Conservation (phyloP, 2,888 invertebrate genomes). For the Schizotus pectinicornis region DNA sequence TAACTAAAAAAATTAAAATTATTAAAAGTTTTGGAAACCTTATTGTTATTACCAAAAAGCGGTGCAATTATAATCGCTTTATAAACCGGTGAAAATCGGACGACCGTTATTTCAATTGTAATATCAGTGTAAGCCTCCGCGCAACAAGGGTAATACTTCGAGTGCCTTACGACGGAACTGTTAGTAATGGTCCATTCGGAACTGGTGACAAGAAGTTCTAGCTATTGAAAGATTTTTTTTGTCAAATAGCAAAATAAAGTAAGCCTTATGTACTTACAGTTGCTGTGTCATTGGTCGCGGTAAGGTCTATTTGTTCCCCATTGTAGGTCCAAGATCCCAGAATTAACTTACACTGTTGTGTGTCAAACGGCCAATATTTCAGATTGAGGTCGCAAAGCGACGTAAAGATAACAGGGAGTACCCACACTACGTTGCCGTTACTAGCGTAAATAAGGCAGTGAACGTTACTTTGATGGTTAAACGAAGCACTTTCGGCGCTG, state of each 20-base stretch:
- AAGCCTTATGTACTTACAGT: conserved; percentile 9
- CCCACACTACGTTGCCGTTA: conserved; percentile 67
- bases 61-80: conserved; percentile 68
- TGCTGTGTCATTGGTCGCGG: conserved; percentile 40
- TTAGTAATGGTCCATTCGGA: conserved; percentile 62
- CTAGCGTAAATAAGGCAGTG: conserved; percentile 59
- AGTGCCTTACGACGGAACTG: conserved; percentile 53
- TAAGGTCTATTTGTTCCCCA: conserved; percentile 65
- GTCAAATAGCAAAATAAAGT: no score
- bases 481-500: conserved; percentile 63
- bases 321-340: conserved; percentile 78
- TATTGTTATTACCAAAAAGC: conserved; percentile 58
- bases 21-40: background rate
- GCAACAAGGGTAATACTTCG: conserved; percentile 63
- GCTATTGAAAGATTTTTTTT: conserved; percentile 44
- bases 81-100: conserved; percentile 66
- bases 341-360: conserved; percentile 69
- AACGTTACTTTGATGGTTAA: conserved; percentile 67
- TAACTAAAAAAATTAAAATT: conserved; percentile 54
- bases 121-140: conserved; percentile 63
- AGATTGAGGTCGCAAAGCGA: conserved; percentile 71
- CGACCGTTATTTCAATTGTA: conserved; percentile 61
- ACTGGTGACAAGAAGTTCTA: conserved; percentile 48
- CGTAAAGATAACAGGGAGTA: conserved; percentile 71
- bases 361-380: conserved; percentile 77